Conservation (phyloP, 2,888 invertebrate genomes). For the Apotomis betuletana region DNA sequence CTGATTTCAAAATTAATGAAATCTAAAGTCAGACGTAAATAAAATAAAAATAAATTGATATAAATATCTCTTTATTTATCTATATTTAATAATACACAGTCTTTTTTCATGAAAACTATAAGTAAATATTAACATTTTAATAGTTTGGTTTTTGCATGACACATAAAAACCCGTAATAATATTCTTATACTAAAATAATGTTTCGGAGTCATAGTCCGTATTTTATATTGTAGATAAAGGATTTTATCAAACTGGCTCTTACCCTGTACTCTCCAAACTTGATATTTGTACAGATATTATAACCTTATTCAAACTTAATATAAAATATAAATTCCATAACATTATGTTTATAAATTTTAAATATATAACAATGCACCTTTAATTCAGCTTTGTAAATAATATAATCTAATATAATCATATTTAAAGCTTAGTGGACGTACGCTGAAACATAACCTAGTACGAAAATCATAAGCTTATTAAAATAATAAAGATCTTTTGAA, state of each 20-base stretch:
- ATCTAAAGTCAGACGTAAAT: too few species aligned
- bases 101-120: conserved; percentile 49
- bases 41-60: not conserved
- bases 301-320: conserved; percentile 22
- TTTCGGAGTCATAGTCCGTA: conserved; percentile 39
- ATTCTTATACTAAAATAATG: conserved; percentile 22
- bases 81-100: conserved; percentile 49
- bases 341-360: conserved; percentile 37
- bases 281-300: conserved; percentile 38
- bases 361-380: conserved; percentile 61
- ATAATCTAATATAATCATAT: conserved; percentile 34
- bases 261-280: conserved; percentile 63
- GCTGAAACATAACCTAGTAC: conserved; percentile 42
- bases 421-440: conserved; percentile 16
- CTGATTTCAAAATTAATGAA: too few species aligned
- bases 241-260: conserved; percentile 35
- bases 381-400: conserved; percentile 65
- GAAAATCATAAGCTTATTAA: conserved; percentile 44
- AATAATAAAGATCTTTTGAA: conserved; percentile 54
- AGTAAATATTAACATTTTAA: conserved; percentile 45
- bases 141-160: conserved; percentile 53
- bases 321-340: conserved; percentile 46
- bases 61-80: conserved; percentile 13
- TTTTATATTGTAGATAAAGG: not conserved
- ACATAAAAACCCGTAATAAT: conserved; percentile 60